These are phyloP conservation scores for Ciconia boyciana DNA, from an alignment of 2,113 vertebrate species.

Conservation along the genomic window DNA sequence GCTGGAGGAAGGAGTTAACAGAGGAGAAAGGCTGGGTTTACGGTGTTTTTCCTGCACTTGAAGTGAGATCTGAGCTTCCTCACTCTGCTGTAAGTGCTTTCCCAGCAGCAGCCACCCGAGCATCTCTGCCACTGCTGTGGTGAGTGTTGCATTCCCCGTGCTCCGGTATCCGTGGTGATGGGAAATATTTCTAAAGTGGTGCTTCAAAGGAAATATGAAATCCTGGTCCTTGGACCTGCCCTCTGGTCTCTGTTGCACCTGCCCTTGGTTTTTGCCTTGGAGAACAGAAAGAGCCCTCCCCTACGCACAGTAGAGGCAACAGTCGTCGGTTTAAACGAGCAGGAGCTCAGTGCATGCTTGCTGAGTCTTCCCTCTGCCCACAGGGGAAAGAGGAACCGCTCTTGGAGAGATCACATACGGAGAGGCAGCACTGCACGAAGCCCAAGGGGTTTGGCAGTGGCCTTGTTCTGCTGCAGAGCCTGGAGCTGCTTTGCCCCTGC, in stretches of 20 bases:
- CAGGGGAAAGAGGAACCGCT: neutral
- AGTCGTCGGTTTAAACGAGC: neutral
- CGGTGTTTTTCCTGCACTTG: neutral
- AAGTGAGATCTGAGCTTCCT: neutral
- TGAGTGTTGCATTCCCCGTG: neutral
- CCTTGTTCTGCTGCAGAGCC: neutral
- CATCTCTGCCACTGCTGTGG: neutral
- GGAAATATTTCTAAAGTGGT: neutral
- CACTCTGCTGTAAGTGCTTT: neutral
- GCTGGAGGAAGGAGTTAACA: neutral
- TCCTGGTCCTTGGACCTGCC: neutral
- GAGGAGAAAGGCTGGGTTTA: neutral
- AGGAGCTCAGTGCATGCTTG: neutral
- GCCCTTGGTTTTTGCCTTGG: neutral
- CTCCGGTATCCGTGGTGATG: slow-evolving; percentile 43
- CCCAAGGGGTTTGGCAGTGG: neutral
- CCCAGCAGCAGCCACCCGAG: neutral
- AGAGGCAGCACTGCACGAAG: neutral
- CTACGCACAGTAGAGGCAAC: too few species aligned
- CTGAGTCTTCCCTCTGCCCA: neutral
- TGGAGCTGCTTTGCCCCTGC: neutral
- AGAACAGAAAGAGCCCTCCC: neutral
- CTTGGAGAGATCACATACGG: accelerated
- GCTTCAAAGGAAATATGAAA: neutral
- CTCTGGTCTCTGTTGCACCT: neutral